phyloP scores from a whole-genome alignment of 1,140 invertebrate species.

The Drosophila navojoa region DNA sequence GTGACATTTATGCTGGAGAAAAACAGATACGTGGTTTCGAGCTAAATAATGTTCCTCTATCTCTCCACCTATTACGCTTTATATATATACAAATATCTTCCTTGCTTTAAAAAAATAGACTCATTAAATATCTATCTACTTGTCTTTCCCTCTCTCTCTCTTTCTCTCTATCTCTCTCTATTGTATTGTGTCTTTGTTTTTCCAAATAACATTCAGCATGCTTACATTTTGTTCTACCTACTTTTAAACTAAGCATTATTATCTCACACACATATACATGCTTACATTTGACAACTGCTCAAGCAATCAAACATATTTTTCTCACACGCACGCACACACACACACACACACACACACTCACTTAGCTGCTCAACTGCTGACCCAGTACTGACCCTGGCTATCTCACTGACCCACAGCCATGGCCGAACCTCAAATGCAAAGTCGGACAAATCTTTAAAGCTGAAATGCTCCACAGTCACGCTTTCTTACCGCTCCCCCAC shows the following conservation, averaged over 20 bases:
- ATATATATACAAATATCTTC: too few species aligned
- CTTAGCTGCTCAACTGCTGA: constrained; percentile 3
- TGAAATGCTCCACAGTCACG: constrained; percentile 49
- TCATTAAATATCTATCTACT: too few species aligned
- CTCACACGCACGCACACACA: too few species aligned
- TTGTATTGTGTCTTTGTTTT: too few species aligned
- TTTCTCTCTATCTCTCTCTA: too few species aligned
- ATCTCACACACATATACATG: background rate
- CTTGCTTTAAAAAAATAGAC: too few species aligned
- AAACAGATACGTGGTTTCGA: too few species aligned
- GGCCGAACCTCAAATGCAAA: constrained; percentile 9
- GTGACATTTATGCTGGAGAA: too few species aligned
- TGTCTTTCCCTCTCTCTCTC: too few species aligned
- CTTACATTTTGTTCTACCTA: background rate
- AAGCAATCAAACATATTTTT: constrained; percentile 2
- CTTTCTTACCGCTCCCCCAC: constrained; percentile 29
- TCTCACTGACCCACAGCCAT: constrained; percentile 27
- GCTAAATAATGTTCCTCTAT: too few species aligned
- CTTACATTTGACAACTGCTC: background rate
- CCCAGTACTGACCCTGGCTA: constrained; percentile 25
- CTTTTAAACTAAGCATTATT: background rate
- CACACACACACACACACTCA: background rate
- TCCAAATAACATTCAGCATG: too few species aligned
- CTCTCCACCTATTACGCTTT: too few species aligned
- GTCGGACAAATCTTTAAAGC: constrained; percentile 2